A percentile compares a stretch with the other conserved stretches of the same genome.
These are phyloP conservation scores for Xestia sexstrigata DNA, from an alignment of 2,888 invertebrate genomes.

Conservation along the genomic window DNA sequence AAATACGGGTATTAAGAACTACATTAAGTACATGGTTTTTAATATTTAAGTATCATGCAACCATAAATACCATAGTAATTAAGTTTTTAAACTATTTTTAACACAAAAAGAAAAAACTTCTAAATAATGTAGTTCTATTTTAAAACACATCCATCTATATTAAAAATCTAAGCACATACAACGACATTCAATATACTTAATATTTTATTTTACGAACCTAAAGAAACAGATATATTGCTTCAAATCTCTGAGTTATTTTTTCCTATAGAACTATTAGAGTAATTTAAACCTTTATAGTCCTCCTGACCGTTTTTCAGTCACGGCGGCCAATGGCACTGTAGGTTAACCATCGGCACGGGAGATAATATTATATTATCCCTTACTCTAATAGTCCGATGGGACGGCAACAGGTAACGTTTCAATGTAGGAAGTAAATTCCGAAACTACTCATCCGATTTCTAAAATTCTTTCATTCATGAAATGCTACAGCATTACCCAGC, in stretches of 20 bases:
- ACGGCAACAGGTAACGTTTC: no score
- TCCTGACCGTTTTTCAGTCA: no score
- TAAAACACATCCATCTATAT: conserved; percentile 33
- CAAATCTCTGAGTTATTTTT: conserved; percentile 18
- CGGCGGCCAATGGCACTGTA: no score
- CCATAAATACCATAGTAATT: neutral
- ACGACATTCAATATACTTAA: conserved; percentile 34
- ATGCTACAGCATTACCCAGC: no score
- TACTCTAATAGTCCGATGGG: no score
- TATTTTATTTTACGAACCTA: conserved; percentile 25
- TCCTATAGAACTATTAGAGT: conserved; percentile 24
- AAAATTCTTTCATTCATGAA: no score
- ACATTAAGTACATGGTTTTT: conserved; percentile 40
- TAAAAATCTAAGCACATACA: conserved; percentile 40
- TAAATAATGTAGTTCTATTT: conserved; percentile 52
- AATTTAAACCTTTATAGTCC: neutral
- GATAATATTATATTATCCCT: no score
- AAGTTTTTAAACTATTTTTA: neutral
- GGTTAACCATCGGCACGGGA: no score
- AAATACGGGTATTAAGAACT: conserved; percentile 56
- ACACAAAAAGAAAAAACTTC: neutral
- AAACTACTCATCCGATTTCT: no score
- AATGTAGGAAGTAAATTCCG: no score
- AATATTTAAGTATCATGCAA: conserved; percentile 11
- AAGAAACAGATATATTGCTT: conserved; percentile 21